Evolutionary conservation across 1,140 invertebrate species (phyloP), one percentile per base, ranked within the genome.

Genomic region (Papilio glaucus): DNA sequence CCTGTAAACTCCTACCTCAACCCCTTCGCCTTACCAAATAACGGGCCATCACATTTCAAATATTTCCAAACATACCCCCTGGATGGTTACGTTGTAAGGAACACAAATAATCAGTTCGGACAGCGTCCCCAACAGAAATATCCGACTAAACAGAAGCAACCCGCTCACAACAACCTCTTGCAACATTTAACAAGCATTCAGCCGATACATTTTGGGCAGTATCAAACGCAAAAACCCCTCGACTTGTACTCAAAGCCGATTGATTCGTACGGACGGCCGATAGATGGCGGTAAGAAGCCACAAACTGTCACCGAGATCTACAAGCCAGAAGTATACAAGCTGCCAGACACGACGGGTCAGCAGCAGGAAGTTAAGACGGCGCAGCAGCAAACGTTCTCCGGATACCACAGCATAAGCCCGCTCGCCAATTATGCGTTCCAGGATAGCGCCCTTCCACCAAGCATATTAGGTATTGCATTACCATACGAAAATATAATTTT

Each of bases 1-100:
- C 92, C 93, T 0, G 87, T 94, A 41, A 93, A 90, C 49, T 86
- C 88, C 2, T 94, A 94, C 71, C 78, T 90, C 57, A 93, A 93
- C 45, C 93, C 91, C 3, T 94, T 93, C 73, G 75, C 85, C 0
- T 62, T 90, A 45, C 86, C 85, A 38, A 86, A 84, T 39, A 91
- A 89, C 70, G 83, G 81, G 0, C 74, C 85, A 0, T 78, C 81
- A 26, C 83, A 87, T 45, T 93, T 89, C 77, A 93, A 93, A 78
- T 84, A 88, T 68, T 72, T 90, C 10, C 91, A 91, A 69, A 90
- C 89, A 73, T 90, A 83, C 57, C 87, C 91, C 13, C 74, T 77
- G 0, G 88, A 92, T 7, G 88, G 77, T 68, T 78, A 87, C 0
- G 37, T 91, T 0, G 77, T 89, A 9, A 77, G 89, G 71, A 92